Conservation (phyloP, 2,113 vertebrate species). For the Dermatemys mawii region DNA sequence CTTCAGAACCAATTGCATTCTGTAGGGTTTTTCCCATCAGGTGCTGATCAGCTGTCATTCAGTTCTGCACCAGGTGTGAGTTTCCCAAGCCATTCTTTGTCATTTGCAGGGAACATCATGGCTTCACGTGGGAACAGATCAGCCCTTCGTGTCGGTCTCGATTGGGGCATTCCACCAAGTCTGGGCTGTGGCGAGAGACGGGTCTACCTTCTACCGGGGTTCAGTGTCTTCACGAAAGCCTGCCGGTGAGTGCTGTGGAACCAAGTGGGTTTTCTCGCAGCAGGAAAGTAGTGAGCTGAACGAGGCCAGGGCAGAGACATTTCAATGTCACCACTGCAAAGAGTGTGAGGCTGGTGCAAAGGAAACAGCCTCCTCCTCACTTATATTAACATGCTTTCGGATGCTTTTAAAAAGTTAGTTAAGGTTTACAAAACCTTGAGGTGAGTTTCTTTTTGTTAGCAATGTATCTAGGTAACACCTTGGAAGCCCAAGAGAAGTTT, state of each 20-base stretch:
- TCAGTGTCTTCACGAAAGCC: constrained; percentile 89
- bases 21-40: not conserved
- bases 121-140: constrained; percentile 96
- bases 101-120: constrained; percentile 89
- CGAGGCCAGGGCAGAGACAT: not conserved
- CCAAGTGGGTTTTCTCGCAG: not conserved
- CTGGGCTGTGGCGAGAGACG: constrained; percentile 93
- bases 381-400: not conserved
- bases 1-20: not conserved
- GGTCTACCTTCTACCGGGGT: constrained; percentile 93
- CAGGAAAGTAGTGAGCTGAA: not conserved
- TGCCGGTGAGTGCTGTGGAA: constrained; percentile 80
- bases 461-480: not conserved
- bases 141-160: constrained; percentile 93
- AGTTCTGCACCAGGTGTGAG: not conserved
- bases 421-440: not conserved
- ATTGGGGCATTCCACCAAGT: constrained; percentile 90
- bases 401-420: not conserved
- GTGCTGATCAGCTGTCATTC: not conserved
- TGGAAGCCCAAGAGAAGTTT: not conserved
- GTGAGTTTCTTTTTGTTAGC: not conserved
- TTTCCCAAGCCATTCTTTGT: not conserved
- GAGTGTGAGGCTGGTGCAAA: not conserved
- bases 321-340: not conserved
- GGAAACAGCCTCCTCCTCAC: not conserved